Evolutionary conservation across 2,797 vertebrate genomes (phyloP).

Genomic region (Acanthurus lineatus): DNA sequence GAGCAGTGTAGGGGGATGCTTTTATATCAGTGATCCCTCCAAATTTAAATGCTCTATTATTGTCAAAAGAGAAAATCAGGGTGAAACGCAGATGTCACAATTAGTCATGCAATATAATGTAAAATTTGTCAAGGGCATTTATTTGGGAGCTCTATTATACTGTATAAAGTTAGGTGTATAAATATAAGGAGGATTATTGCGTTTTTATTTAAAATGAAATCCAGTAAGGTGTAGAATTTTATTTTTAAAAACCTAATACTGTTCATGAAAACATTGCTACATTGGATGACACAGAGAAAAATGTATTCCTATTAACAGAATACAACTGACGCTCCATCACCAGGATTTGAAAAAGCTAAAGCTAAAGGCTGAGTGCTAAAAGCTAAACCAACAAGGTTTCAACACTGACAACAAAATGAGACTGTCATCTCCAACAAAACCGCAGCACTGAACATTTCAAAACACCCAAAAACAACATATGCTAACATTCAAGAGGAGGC

Average conservation of each 20-base stretch:
- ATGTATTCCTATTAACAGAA: not conserved
- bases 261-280: conserved; percentile 4
- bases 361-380: not conserved
- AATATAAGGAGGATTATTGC: conserved; percentile 24
- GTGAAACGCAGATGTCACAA: conserved; percentile 41
- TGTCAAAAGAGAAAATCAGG: conserved; percentile 32
- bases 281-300: not conserved
- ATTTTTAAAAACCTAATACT: conserved; percentile 3
- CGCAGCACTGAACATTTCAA: not conserved
- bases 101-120: conserved; percentile 35
- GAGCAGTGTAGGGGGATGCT: conserved; percentile 15
- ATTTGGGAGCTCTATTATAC: conserved; percentile 19
- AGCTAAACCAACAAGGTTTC: not conserved
- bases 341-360: not conserved
- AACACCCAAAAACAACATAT: too few species aligned
- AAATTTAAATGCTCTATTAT: conserved; percentile 26
- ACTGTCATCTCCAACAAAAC: too few species aligned
- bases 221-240: conserved; percentile 9
- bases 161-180: conserved; percentile 5
- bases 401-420: not conserved
- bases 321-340: not conserved
- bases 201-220: conserved; percentile 26
- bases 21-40: conserved; percentile 41
- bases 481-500: not conserved
- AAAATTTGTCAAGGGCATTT: conserved; percentile 34